Evolutionary conservation across 2,888 invertebrate species (phyloP), one percentile per base, ranked within the genome.

Genomic region (Cryptus viduatorius): DNA sequence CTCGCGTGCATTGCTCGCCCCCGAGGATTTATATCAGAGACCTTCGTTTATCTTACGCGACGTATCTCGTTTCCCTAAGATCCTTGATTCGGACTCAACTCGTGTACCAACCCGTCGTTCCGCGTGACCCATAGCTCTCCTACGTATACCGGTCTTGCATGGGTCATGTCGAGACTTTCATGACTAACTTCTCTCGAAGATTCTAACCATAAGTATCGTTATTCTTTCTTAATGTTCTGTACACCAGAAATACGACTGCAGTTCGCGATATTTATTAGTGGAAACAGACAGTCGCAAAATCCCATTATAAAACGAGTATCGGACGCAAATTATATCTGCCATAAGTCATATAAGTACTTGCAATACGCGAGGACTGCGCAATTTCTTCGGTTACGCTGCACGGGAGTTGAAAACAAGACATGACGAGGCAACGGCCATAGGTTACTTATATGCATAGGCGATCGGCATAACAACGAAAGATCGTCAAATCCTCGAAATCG

Each of bases 11-110:
- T 37, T 64, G 0, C 16, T 64, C 37, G 7, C 42, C 12, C 24
- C 24, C 37, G 37, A 19, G n/a, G 69, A 69, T 69, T 69, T 69
- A 50, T 69, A 24, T 1, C 37, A 19, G 29, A 24, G 46, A 46
- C 67, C 69, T 69, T 69, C 48, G 31, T 48, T 50, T 69, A 69
- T 69, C 50, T 69, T 29, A 29, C 31, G 50, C 7, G 12, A 24
- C 29, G 46, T 7, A 19, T 46, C 67, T 44, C 67, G 46, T 46
- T 46, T 19, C 10, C 46, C 68, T 5, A 29, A 48, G 48, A 48
- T 48, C n/a, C 48, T 48, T 68, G 7, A 67, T 61, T 37, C 37
- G 37, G 4, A 8, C 37, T 37, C 37, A 8, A 14, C 61, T 29
- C 8, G 7, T 4, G 61, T 29, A n/a, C 50, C 12, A 29, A 29